These are phyloP conservation scores for Chironomus tentans DNA, from an alignment of 2,888 invertebrate genomes.

Conservation along the genomic window DNA sequence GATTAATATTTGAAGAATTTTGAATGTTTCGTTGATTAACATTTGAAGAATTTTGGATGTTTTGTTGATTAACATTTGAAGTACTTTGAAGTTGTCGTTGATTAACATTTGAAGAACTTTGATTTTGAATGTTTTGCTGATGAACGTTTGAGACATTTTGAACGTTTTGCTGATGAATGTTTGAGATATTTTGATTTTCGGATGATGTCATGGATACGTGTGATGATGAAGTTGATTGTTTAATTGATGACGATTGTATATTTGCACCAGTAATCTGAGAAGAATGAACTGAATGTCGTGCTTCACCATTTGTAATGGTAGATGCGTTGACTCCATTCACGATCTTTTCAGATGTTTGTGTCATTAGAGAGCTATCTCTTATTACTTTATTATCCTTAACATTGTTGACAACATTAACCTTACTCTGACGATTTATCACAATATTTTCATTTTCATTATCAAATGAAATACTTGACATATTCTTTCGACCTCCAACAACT, in stretches of 20 bases:
- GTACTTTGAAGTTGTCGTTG: too few relatives aligned
- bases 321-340: slow-evolving; percentile 2
- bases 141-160: too few relatives aligned
- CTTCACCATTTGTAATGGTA: not conserved
- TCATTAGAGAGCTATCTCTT: not conserved
- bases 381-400: slow-evolving; percentile 17
- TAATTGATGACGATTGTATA: not conserved
- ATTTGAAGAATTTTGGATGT: too few relatives aligned
- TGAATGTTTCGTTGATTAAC: too few relatives aligned
- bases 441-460: slow-evolving; percentile 39
- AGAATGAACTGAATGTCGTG: not conserved
- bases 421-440: slow-evolving; percentile 14
- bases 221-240: not conserved
- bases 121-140: too few relatives aligned
- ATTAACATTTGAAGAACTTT: too few relatives aligned
- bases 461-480: slow-evolving; percentile 29
- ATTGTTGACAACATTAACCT: slow-evolving; percentile 25
- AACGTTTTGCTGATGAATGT: too few relatives aligned
- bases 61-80: too few relatives aligned
- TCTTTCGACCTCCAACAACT: slow-evolving; percentile 33
- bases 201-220: not conserved
- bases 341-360: not conserved
- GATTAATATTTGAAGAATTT: not conserved
- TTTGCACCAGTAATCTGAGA: not conserved
- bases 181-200: too few relatives aligned